Evolutionary conservation across 2,797 vertebrate genomes (phyloP).

Genomic region (Sebastes diploproa): DNA sequence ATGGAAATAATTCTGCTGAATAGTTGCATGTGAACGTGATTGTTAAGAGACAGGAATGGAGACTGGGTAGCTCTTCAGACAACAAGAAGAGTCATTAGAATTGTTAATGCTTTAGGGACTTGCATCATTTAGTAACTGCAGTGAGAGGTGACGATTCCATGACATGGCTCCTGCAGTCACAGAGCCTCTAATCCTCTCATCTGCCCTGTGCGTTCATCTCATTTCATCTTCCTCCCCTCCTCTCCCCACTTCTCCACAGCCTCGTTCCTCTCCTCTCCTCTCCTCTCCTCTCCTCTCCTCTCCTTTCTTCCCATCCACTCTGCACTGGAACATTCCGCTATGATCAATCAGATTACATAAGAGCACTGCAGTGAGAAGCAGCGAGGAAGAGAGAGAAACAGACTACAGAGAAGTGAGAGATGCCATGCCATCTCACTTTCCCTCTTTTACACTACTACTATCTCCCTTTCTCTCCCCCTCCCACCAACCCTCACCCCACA

Average conservation of each 20-base stretch:
- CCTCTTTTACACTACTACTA: background rate
- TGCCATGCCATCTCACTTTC: constrained; percentile 13
- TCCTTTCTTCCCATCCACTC: constrained; percentile 22
- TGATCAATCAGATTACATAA: constrained; percentile 76
- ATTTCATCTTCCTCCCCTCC: background rate
- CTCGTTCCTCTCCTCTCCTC: background rate
- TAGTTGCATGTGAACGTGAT: background rate
- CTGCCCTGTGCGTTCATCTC: constrained; percentile 12
- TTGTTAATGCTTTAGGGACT: background rate
- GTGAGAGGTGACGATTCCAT: background rate
- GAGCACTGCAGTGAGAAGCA: constrained; percentile 66
- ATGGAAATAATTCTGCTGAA: background rate
- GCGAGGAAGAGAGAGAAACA: constrained; percentile 26
- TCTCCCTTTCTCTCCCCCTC: background rate
- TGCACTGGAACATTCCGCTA: constrained; percentile 49
- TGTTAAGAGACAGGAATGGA: background rate
- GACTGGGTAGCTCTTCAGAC: background rate
- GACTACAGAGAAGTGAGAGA: constrained; percentile 15
- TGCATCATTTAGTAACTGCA: constrained; percentile 8
- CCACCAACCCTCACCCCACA: background rate
- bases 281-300: constrained; percentile 4
- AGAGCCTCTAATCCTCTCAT: background rate
- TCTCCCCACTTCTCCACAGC: background rate
- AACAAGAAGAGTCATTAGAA: background rate
- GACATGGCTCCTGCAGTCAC: background rate